Percentiles rank a stretch among this genome's conserved stretches.
These are phyloP conservation scores for Epinephelus lanceolatus DNA, from an alignment of 2,113 vertebrate genomes.

Conservation along the genomic window DNA sequence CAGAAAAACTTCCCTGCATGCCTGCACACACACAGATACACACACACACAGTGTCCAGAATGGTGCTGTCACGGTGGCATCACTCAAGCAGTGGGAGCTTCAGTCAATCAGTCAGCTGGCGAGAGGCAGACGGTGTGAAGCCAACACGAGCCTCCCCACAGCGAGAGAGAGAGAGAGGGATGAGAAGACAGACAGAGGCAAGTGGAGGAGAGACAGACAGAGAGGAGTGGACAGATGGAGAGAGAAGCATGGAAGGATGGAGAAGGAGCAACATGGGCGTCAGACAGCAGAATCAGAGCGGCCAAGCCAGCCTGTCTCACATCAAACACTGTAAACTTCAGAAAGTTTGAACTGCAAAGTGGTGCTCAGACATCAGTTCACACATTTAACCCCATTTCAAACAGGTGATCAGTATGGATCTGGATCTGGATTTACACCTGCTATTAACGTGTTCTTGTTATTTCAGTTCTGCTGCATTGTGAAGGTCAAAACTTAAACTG, in stretches of 20 bases:
- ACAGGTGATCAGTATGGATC: too few species aligned
- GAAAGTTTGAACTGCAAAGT: not conserved
- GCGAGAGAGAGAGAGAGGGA: not conserved
- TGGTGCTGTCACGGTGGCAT: conserved; percentile 54
- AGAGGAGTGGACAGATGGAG: conserved; percentile 43
- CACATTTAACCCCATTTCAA: not conserved
- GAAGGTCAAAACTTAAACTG: not conserved
- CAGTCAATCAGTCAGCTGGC: conserved; percentile 50
- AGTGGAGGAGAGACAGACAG: conserved; percentile 29
- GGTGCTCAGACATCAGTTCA: not conserved
- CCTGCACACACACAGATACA: conserved; percentile 1
- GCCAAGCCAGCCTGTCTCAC: not conserved
- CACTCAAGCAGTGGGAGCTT: conserved; percentile 55
- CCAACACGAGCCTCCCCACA: conserved; percentile 42
- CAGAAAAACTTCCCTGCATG: not conserved
- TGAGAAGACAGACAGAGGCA: conserved; percentile 20
- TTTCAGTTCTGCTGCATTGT: not conserved
- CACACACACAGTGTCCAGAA: conserved; percentile 27
- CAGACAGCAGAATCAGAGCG: not conserved
- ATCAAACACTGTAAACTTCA: conserved; percentile 1
- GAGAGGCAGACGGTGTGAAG: conserved; percentile 53
- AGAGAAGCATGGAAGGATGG: conserved; percentile 10
- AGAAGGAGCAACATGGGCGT: conserved; percentile 28
- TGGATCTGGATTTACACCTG: not conserved
- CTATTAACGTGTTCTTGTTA: too few species aligned